phyloP scores from a whole-genome alignment of 2,888 invertebrate species.

The Mystacides longicornis region DNA sequence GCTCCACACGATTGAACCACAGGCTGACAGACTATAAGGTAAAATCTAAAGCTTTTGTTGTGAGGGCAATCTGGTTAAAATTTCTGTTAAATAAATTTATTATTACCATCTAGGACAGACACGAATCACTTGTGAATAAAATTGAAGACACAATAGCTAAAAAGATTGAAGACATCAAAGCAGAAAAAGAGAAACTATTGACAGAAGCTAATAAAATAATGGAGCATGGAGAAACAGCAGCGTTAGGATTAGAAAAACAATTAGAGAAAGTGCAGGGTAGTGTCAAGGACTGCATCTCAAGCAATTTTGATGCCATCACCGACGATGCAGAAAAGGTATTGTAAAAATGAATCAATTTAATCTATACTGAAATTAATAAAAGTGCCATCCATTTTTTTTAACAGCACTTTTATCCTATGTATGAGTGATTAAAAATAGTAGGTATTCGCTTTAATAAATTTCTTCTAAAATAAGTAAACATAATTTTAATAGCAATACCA shows the following conservation, averaged over 20 bases:
- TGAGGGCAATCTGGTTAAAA: too few species aligned
- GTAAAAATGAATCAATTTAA: too few species aligned
- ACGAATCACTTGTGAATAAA: conserved; percentile 46
- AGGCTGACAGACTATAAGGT: conserved; percentile 52
- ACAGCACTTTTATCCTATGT: too few species aligned
- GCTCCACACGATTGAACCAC: conserved; percentile 44
- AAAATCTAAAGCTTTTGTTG: conserved; percentile 16
- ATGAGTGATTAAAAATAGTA: too few species aligned
- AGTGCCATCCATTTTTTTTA: too few species aligned
- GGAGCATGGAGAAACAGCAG: conserved; percentile 40
- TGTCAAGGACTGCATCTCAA: conserved; percentile 36
- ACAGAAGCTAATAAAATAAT: conserved; percentile 40
- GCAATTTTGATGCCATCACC: conserved; percentile 30
- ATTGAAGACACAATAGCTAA: conserved; percentile 46
- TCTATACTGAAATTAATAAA: too few species aligned
- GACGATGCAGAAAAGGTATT: conserved; percentile 43
- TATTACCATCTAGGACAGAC: conserved; percentile 38
- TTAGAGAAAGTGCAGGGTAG: conserved; percentile 42
- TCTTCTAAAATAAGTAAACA: too few species aligned
- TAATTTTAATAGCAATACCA: too few species aligned
- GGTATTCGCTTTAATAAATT: too few species aligned
- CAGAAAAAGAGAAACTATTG: conserved; percentile 40
- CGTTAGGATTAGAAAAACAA: conserved; percentile 41
- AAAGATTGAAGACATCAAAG: conserved; percentile 45
- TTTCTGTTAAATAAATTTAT: too few species aligned